Evolutionary conservation across 2,888 invertebrate species (phyloP).

Genomic region (Patella caerulea): DNA sequence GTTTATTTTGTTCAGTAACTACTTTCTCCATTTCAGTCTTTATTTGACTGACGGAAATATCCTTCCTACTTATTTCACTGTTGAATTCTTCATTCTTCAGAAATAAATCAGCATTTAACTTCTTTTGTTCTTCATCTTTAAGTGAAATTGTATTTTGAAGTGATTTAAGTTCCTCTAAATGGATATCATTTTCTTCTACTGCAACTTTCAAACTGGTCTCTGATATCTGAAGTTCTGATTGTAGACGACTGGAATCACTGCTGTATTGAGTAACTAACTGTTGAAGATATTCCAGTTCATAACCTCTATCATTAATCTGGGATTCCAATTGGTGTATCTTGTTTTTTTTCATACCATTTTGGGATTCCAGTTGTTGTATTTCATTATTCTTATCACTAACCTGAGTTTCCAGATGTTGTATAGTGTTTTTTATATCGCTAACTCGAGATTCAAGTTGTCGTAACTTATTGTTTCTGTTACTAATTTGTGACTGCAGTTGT

Average conservation of each 20-base stretch:
- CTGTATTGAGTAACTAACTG: neutral
- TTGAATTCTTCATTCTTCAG: too few relatives aligned
- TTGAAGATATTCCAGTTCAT: neutral
- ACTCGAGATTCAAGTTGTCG: neutral
- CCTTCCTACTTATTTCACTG: too few relatives aligned
- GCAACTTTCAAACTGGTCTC: constrained; percentile 6
- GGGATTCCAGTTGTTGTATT: constrained; percentile 26
- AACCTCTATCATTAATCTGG: neutral
- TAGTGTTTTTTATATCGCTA: neutral
- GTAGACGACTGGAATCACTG: neutral
- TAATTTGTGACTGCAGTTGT: constrained; percentile 28
- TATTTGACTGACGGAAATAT: too few relatives aligned
- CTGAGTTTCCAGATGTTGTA: constrained; percentile 1
- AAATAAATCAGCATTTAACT: too few relatives aligned
- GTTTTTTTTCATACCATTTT: constrained; percentile 29
- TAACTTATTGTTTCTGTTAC: constrained; percentile 28
- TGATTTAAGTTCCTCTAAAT: neutral
- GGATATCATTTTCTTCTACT: constrained; percentile 18
- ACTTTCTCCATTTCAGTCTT: too few relatives aligned
- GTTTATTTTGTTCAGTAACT: too few relatives aligned
- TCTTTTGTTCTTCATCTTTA: too few relatives aligned
- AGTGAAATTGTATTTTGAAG: too few relatives aligned
- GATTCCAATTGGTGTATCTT: constrained; percentile 8
- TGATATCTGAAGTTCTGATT: constrained; percentile 6
- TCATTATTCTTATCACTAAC: neutral